These are phyloP conservation scores for Phycodurus eques DNA, from an alignment of 2,113 vertebrate genomes.

Conservation along the genomic window DNA sequence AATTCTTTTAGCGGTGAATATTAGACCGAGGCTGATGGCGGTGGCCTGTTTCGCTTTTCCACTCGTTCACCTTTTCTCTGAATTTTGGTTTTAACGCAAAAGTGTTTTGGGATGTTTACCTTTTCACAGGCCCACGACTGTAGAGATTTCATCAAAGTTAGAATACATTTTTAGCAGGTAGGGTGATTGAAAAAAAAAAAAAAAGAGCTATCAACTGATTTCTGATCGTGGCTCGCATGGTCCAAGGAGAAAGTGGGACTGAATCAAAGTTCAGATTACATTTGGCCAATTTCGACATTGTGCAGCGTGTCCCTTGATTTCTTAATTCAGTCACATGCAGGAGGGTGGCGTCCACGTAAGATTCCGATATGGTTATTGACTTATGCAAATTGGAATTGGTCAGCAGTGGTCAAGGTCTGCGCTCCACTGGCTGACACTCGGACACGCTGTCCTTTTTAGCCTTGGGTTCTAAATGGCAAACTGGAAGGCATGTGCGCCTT, in stretches of 20 bases:
- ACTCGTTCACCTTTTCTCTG: neutral
- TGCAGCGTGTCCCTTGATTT: no score
- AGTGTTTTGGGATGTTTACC: neutral
- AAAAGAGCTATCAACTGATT: no score
- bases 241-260: neutral
- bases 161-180: neutral
- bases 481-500: neutral
- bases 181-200: neutral
- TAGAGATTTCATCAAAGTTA: neutral
- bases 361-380: neutral
- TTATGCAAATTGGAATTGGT: neutral
- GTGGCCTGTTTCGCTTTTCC: neutral
- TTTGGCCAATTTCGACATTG: no score
- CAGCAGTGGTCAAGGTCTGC: neutral
- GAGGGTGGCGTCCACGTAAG: neutral
- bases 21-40: neutral
- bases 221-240: no score
- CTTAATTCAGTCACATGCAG: neutral
- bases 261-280: neutral
- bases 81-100: neutral
- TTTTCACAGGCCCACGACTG: neutral
- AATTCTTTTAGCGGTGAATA: slow-evolving; percentile 4
- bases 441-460: neutral
- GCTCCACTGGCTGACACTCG: neutral
- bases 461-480: neutral